These are phyloP conservation scores for Chesias legatella DNA, from an alignment of 2,888 invertebrate species.

Conservation along the genomic window DNA sequence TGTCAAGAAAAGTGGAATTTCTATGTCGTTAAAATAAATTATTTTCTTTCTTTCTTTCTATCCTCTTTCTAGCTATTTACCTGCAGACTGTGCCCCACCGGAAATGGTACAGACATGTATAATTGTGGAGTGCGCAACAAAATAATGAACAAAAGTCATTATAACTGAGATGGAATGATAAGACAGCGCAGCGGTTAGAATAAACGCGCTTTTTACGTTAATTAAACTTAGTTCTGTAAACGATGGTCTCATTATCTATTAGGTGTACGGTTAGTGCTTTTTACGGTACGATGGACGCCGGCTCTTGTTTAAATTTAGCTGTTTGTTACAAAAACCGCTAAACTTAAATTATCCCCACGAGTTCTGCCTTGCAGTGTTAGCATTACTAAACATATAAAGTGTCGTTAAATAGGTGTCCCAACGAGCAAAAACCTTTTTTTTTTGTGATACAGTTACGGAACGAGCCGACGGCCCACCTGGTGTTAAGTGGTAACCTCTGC, in stretches of 20 bases:
- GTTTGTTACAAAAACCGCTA: too few species aligned
- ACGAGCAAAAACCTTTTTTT: too few species aligned
- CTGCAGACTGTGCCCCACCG: conserved; percentile 37
- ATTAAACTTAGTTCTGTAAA: conserved; percentile 78
- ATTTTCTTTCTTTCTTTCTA: too few species aligned
- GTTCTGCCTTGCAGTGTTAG: too few species aligned
- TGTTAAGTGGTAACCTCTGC: too few species aligned
- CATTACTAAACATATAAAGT: too few species aligned
- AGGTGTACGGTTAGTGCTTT: conserved; percentile 53
- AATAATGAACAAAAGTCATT: conserved; percentile 78
- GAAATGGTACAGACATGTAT: conserved; percentile 60
- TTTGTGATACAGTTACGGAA: too few species aligned
- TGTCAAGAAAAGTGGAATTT: too few species aligned
- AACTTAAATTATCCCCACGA: too few species aligned
- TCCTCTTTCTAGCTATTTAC: neutral
- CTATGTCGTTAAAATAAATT: too few species aligned
- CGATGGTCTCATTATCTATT: conserved; percentile 70
- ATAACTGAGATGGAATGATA: conserved; percentile 72
- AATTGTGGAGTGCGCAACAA: conserved; percentile 54
- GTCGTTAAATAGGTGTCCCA: too few species aligned
- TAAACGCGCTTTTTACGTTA: conserved; percentile 79
- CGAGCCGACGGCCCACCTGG: too few species aligned
- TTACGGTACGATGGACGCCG: conserved; percentile 52
- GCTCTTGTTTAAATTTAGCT: neutral
- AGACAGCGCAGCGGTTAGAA: conserved; percentile 64